Percentiles rank a stretch among this genome's conserved stretches.
phyloP scores from a whole-genome alignment of 2,113 vertebrate species.

The Haemorhous mexicanus region DNA sequence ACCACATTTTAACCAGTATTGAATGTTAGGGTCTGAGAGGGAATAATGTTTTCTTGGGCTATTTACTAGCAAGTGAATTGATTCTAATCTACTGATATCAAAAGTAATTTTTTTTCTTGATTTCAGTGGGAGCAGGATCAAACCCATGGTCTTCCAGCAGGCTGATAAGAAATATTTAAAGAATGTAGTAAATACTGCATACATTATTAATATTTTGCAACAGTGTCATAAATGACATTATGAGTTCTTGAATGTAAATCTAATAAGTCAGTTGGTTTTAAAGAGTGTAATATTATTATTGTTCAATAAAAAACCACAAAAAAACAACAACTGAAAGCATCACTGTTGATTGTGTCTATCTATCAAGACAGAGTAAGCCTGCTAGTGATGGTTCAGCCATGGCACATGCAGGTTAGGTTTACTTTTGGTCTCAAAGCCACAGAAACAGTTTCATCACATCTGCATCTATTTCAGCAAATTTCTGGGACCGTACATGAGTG shows the following conservation, averaged over 20 bases:
- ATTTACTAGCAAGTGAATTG: background rate
- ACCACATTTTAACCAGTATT: background rate
- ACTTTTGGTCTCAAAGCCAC: background rate
- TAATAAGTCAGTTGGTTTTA: conserved; percentile 48
- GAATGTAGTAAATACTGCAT: conserved; percentile 52
- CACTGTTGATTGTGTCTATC: background rate
- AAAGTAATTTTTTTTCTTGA: background rate
- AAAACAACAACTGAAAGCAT: background rate
- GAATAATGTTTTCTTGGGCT: background rate
- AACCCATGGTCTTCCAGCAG: background rate
- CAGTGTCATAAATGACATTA: conserved; percentile 30
- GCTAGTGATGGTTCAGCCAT: background rate
- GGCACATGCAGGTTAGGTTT: background rate
- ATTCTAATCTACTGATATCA: conserved; percentile 6
- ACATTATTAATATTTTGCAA: conserved; percentile 46
- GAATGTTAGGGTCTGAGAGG: background rate
- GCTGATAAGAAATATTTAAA: conserved; percentile 62
- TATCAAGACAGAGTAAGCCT: background rate
- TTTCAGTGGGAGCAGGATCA: background rate
- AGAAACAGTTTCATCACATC: background rate
- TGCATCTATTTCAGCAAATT: background rate
- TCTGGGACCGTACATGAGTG: fast-evolving
- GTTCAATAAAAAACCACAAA: conserved; percentile 67
- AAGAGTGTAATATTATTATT: conserved; percentile 55
- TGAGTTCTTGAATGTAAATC: conserved; percentile 58